phyloP scores from a whole-genome alignment of 2,113 vertebrate species.

The Suncus etruscus region DNA sequence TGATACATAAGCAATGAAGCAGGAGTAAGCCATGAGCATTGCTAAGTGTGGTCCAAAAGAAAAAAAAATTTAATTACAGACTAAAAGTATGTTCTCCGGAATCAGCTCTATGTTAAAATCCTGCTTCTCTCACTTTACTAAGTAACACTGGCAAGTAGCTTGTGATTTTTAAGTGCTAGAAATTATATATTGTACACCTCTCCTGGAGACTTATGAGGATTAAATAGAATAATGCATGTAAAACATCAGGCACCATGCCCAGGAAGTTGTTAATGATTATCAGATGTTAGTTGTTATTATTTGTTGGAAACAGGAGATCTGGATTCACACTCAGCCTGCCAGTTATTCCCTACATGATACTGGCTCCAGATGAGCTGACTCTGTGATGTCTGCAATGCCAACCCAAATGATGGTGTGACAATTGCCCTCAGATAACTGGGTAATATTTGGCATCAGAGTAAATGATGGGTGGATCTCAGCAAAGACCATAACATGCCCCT shows the following conservation, averaged over 20 bases:
- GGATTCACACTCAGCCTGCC: slow-evolving; percentile 10
- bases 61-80: not conserved
- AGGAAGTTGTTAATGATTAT: not conserved
- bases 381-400: not conserved
- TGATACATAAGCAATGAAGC: too few relatives aligned
- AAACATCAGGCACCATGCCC: not conserved
- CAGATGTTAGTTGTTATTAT: not conserved
- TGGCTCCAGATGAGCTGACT: not conserved
- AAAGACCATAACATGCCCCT: not conserved
- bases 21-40: too few relatives aligned
- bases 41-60: too few relatives aligned
- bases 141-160: not conserved
- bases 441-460: not conserved
- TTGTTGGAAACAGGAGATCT: slow-evolving; percentile 23
- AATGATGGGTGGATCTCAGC: not conserved
- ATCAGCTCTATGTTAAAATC: slow-evolving; percentile 5
- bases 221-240: not conserved
- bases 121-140: slow-evolving; percentile 16
- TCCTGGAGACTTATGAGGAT: not conserved
- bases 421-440: not conserved
- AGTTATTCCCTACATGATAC: not conserved
- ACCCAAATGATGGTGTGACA: not conserved
- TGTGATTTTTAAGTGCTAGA: not conserved
- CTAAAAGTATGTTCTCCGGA: not conserved
- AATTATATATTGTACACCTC: slow-evolving; percentile 2